Conservation (phyloP, 2,888 invertebrate species). For the Drosophila stalkeri region DNA sequence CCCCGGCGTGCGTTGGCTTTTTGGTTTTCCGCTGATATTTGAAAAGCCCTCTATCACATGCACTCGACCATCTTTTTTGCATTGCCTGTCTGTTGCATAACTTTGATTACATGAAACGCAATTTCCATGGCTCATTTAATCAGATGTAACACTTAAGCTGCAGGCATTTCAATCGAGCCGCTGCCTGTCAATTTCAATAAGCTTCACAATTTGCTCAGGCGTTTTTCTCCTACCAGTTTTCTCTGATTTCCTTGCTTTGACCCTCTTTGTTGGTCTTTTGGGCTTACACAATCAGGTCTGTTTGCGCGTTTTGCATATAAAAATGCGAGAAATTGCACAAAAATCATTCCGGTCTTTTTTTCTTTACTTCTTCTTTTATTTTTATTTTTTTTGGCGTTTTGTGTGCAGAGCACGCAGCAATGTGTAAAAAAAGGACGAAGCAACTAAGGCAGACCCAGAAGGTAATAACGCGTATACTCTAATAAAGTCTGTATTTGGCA, state of each 20-base stretch:
- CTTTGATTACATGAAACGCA: background rate
- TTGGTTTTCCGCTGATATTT: constrained; percentile 14
- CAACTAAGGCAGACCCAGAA: background rate
- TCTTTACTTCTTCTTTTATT: constrained; percentile 11
- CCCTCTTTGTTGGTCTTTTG: constrained; percentile 1
- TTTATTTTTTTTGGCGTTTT: constrained; percentile 5
- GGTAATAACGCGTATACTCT: constrained; percentile 14
- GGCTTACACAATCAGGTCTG: constrained; percentile 19
- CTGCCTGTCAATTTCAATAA: constrained; percentile 68
- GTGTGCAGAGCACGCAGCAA: constrained; percentile 9
- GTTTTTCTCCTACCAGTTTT: background rate
- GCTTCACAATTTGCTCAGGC: constrained; percentile 36
- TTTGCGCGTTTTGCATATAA: constrained; percentile 40
- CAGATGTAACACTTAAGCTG: constrained; percentile 1
- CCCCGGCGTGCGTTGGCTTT: constrained; percentile 44
- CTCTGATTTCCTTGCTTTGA: constrained; percentile 1
- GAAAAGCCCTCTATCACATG: background rate
- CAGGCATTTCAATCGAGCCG: constrained; percentile 42
- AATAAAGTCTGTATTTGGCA: constrained; percentile 29
- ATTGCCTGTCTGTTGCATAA: constrained; percentile 1
- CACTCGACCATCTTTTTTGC: background rate
- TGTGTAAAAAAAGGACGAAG: constrained; percentile 2
- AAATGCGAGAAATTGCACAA: constrained; percentile 38
- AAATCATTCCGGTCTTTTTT: constrained; percentile 29
- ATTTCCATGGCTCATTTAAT: constrained; percentile 2